A percentile compares a stretch with the other conserved stretches of the same genome.
Evolutionary conservation across 2,888 invertebrate genomes (phyloP).

Genomic region (Plagiodera versicolora): DNA sequence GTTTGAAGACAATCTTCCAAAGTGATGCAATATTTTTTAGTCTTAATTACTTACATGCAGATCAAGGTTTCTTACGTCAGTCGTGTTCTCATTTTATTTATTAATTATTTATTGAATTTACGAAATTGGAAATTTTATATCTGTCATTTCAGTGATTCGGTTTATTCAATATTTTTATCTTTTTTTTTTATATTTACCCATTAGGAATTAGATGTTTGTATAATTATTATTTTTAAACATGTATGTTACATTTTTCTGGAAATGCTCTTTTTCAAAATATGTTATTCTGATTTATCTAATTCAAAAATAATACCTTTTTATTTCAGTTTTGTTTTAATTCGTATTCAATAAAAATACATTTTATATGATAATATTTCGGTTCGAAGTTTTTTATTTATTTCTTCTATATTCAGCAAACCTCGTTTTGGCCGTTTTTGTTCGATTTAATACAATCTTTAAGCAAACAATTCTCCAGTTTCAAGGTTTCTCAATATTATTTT

Average conservation of each 20-base stretch:
- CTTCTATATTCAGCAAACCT: too few relatives aligned
- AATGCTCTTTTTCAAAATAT: background rate
- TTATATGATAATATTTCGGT: too few relatives aligned
- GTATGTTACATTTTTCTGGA: background rate
- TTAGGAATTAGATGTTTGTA: background rate
- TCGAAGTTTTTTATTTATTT: too few relatives aligned
- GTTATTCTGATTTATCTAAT: background rate
- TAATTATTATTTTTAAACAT: constrained; percentile 4
- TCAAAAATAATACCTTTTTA: background rate
- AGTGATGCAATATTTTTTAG: constrained; percentile 49
- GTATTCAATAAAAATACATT: too few relatives aligned
- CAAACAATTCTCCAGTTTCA: too few relatives aligned
- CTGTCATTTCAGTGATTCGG: constrained; percentile 7
- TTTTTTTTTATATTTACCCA: constrained; percentile 13
- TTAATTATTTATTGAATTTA: constrained; percentile 13
- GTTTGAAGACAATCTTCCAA: constrained; percentile 46
- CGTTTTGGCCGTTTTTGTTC: too few relatives aligned
- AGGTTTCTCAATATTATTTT: too few relatives aligned
- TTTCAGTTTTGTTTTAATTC: background rate
- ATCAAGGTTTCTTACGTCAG: constrained; percentile 25
- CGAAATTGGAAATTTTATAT: constrained; percentile 2
- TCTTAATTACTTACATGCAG: constrained; percentile 26
- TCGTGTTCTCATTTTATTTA: constrained; percentile 9
- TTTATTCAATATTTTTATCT: constrained; percentile 8
- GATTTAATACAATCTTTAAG: too few relatives aligned